Conservation (phyloP, 1,140 invertebrate species). For the Cherax destructor region DNA sequence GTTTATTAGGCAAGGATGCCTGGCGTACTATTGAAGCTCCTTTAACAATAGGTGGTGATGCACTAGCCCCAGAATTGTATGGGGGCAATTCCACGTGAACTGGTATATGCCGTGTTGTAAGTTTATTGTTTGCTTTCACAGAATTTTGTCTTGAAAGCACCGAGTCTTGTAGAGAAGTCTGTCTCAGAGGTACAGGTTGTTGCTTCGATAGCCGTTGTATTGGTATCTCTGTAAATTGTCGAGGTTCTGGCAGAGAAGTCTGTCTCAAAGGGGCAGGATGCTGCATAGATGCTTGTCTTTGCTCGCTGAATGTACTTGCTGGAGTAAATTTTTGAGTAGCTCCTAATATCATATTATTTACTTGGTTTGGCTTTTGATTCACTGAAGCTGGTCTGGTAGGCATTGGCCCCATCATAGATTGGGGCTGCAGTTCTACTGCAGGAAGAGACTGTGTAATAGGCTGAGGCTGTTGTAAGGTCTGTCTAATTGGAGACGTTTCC, state of each 20-base stretch:
- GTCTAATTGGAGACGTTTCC: conserved; percentile 22
- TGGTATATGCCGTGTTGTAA: conserved; percentile 12
- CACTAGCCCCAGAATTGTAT: background rate
- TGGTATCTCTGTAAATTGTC: conserved; percentile 15
- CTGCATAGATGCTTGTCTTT: conserved; percentile 1
- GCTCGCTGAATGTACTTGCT: background rate
- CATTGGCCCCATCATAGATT: background rate
- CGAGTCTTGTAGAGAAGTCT: conserved; percentile 6
- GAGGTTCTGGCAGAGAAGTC: conserved; percentile 43
- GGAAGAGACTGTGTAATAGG: background rate
- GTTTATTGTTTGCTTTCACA: conserved; percentile 10
- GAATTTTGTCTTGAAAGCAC: conserved; percentile 2
- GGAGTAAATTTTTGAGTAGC: conserved; percentile 19
- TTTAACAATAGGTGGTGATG: conserved; percentile 5
- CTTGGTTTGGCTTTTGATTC: conserved; percentile 4
- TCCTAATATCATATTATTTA: conserved; percentile 24
- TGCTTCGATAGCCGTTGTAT: conserved; percentile 4
- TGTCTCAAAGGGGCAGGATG: conserved; percentile 24
- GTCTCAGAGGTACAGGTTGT: conserved; percentile 9
- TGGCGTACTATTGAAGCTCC: conserved; percentile 42
- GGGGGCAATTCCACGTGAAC: conserved; percentile 51
- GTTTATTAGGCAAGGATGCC: conserved; percentile 59
- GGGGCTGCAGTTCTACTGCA: background rate
- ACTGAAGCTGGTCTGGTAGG: background rate
- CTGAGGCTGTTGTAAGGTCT: background rate